Evolutionary conservation across 2,888 invertebrate genomes (phyloP).

Genomic region (Ectropis crepuscularia): DNA sequence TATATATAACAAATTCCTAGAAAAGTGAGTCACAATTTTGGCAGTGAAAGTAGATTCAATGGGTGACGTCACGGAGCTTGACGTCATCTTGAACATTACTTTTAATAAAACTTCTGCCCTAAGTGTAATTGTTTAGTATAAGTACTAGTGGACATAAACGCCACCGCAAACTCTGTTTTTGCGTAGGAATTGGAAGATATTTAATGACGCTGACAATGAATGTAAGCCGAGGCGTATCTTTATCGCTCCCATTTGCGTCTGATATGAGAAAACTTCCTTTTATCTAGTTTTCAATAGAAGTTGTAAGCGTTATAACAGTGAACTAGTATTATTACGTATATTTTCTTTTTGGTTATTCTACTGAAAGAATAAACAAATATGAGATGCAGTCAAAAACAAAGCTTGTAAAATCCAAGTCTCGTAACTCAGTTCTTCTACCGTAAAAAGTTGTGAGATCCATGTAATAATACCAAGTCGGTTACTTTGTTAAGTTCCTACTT

Average conservation of each 20-base stretch:
- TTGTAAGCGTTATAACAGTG: slow-evolving; percentile 14
- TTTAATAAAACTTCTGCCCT: slow-evolving; percentile 26
- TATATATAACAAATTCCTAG: slow-evolving; percentile 32
- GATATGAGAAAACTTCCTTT: slow-evolving; percentile 18
- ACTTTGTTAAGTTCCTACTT: no score
- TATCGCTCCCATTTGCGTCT: slow-evolving; percentile 10
- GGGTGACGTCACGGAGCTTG: slow-evolving; percentile 49
- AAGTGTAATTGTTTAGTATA: background rate
- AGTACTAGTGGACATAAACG: background rate
- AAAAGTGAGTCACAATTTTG: slow-evolving; percentile 46
- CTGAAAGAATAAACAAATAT: background rate
- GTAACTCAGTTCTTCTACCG: no score
- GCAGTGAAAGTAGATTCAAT: slow-evolving; percentile 40
- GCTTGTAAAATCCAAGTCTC: no score
- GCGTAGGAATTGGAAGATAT: background rate
- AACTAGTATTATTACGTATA: slow-evolving; percentile 1
- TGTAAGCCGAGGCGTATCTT: slow-evolving; percentile 16
- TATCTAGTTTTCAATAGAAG: slow-evolving; percentile 16
- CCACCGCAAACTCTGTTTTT: background rate
- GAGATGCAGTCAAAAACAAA: no score
- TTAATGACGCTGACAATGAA: slow-evolving; percentile 11
- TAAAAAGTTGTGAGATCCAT: no score
- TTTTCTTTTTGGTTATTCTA: background rate
- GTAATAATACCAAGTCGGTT: no score
- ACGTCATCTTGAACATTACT: slow-evolving; percentile 45